Base-by-base conservation (phyloP, 2,797 vertebrate genomes). In the Stomatorhinus walkeri region DNA sequence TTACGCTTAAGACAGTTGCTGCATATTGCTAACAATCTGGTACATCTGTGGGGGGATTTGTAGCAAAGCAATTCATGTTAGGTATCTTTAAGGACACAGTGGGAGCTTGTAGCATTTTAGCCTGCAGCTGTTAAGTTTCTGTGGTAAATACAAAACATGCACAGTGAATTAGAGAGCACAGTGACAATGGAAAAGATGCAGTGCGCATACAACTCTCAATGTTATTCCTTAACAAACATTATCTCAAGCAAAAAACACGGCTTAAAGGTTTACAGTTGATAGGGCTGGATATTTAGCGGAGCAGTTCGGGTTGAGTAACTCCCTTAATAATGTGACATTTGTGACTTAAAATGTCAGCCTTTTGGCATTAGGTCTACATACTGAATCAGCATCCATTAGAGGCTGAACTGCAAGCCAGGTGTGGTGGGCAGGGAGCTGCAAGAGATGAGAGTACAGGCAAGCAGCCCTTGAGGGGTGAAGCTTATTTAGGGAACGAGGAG, bases 1-100 rank as follows among this genome's bases (percentile, higher is more conserved):
- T 72, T 72, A 72, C 1, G 10, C 64, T 28, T 12, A 72, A 72
- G 64, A 28, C 64, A 72, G 28, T 72, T 72, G 12, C 9, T 72
- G 36, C 72, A 79, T 79, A 40, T 79, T 79, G 72, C 72, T 79
- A 79, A 79, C 72, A 79, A 79, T 40, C 36, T 79, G 72, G 72
- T 43, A 79, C 32, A 43, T 40, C 72, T 79, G 72, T 40, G 7
- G 72, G 43, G 43, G 72, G 36, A 79, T 43, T 19, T 19, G 6
- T 79, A 79, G 32, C 32, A 43, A 79, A 79, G 28, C 28, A 72
- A 28, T 72, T 72, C 24, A 72, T 72, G 28, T 36, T 72, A 79
- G 36, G 72, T 79, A 40, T 28, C 2, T 68, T 68, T 12, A 32
- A 68, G 24, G 61, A 12, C 8, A 68, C 9, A 12, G 24, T 22